These are phyloP conservation scores for Hydroisotoma schaefferi DNA, from an alignment of 2,888 invertebrate species.

Conservation along the genomic window DNA sequence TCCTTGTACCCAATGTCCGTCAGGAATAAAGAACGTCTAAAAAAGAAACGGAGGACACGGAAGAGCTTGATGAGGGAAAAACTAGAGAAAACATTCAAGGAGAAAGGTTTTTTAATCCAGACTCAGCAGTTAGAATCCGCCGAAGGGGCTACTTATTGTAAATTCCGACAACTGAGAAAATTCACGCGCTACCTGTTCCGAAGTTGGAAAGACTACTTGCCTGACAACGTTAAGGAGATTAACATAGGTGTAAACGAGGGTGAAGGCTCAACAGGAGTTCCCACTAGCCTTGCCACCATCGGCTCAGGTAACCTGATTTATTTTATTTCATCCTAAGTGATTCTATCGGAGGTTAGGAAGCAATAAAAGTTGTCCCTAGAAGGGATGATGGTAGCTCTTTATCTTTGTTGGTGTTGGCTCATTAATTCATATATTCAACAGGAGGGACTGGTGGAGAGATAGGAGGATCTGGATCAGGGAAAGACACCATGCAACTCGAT, in stretches of 20 bases:
- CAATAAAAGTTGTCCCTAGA: conserved; percentile 6
- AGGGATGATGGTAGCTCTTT: neutral
- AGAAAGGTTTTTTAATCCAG: conserved; percentile 87
- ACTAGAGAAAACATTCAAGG: conserved; percentile 85
- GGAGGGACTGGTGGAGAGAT: neutral
- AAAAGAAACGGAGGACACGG: conserved; percentile 69
- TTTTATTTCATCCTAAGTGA: neutral
- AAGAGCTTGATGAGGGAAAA: conserved; percentile 83
- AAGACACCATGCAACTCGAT: conserved; percentile 7
- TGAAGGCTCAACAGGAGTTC: neutral
- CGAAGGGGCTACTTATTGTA: conserved; percentile 90
- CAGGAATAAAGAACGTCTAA: conserved; percentile 50
- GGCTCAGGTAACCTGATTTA: conserved; percentile 11
- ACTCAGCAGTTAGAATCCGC: conserved; percentile 89
- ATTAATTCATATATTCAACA: conserved; percentile 9
- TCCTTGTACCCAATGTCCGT: neutral
- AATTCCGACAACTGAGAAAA: conserved; percentile 83
- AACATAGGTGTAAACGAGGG: conserved; percentile 24
- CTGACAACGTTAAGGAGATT: conserved; percentile 62
- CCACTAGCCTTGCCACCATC: neutral
- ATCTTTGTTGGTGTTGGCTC: conserved; percentile 3
- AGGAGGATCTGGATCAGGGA: conserved; percentile 4
- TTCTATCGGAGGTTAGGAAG: neutral
- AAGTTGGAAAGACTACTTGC: conserved; percentile 90
- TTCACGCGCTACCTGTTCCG: conserved; percentile 86